Base-by-base conservation (phyloP, 2,113 vertebrate genomes). In the Leucopsar rothschildi region DNA sequence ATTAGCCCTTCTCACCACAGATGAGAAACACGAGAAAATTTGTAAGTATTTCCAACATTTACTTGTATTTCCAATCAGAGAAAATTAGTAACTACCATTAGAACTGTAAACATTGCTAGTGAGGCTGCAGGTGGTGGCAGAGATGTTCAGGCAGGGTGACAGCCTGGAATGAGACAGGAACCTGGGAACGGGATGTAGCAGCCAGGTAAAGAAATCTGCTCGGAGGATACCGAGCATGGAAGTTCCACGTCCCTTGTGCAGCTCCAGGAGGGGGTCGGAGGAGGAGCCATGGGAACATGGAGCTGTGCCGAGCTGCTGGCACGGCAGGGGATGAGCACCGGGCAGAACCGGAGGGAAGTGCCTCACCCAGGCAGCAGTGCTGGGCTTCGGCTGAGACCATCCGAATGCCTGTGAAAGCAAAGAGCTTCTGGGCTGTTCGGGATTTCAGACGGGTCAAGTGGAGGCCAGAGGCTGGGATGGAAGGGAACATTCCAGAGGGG, bases 141-240 rank as follows among this genome's bases (percentile, higher is more conserved):
- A 72, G 81, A 16, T 4, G 18, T 28, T 24, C 5, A 31, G 63
- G 49, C 47, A 68, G 68, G 44, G 21, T 4, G 35, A 40, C 65
- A 57, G 42, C 11, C 57, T 14, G 53, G 25, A 81, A 44, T 3
- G 1, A 10, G 15, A 22, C 50, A 20, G 33, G 40, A 73, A 15
- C 28, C 19, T 3, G 24, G 19, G 42, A 33, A 25, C 0, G 2
- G 40, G 69, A 65, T 8, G 13, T 1, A 53, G 60, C 24, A 52
- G 49, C 27, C 6, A 1, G 55, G 28, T 20, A 44, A 42, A 64
- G 60, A 57, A 80, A 49, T 18, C 42, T 19, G 23, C 42, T 53
- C 5, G 2, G 47, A 37, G 52, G 15, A 29, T 3, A 6, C 19
- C 1, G 5, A 78, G 33, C 0, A 1, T 4, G 35, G 82, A 52